These are phyloP conservation scores for Dolichoris vasculosae DNA, from an alignment of 1,140 invertebrate genomes.

Conservation along the genomic window DNA sequence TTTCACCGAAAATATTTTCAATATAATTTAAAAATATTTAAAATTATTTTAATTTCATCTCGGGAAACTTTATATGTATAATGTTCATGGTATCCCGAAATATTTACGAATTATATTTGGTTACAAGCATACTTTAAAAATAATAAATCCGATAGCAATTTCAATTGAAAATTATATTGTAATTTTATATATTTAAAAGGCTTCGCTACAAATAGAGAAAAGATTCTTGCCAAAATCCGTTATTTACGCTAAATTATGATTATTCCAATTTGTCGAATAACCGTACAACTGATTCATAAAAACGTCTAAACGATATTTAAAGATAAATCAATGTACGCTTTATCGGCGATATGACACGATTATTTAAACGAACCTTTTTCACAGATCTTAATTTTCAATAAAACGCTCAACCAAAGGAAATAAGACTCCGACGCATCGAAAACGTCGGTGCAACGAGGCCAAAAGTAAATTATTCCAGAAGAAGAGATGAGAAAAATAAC, in stretches of 20 bases:
- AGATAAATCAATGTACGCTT: background rate
- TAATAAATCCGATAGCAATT: too few relatives aligned
- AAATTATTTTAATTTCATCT: too few relatives aligned
- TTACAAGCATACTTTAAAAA: too few relatives aligned
- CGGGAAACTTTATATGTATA: too few relatives aligned
- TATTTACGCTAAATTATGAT: background rate
- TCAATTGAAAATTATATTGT: too few relatives aligned
- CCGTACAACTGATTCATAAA: background rate
- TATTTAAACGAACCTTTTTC: background rate
- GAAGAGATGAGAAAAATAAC: background rate
- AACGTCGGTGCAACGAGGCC: background rate
- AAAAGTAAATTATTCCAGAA: background rate
- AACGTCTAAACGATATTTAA: background rate
- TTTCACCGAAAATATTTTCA: too few relatives aligned
- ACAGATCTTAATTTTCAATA: background rate
- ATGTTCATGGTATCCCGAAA: too few relatives aligned
- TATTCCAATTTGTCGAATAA: background rate
- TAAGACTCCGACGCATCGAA: background rate
- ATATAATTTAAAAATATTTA: too few relatives aligned
- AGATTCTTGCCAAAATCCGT: background rate
- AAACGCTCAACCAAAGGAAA: background rate
- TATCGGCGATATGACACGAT: background rate
- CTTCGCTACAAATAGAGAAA: too few relatives aligned
- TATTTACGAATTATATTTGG: too few relatives aligned
- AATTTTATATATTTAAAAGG: too few relatives aligned